Evolutionary conservation across 1,140 invertebrate species (phyloP).

Genomic region (Pseudomyrmex pallidus): DNA sequence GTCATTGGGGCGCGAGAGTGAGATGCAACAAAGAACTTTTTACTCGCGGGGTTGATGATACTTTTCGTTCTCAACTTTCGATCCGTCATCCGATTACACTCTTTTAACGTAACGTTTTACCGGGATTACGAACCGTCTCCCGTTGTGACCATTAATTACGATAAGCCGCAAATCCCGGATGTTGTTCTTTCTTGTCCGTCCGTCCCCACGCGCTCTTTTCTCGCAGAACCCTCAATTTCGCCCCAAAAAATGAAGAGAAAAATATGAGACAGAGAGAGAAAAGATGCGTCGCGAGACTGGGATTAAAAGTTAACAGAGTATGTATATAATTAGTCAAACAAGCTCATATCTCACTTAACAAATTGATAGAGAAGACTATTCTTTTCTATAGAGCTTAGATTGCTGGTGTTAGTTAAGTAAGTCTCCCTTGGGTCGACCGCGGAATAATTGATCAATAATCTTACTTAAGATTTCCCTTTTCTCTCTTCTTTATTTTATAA

Average conservation of each 20-base stretch:
- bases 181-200: neutral
- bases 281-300: neutral
- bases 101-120: neutral
- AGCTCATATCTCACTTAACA: too few relatives aligned
- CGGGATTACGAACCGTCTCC: conserved; percentile 22
- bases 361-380: too few relatives aligned
- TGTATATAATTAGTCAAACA: too few relatives aligned
- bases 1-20: neutral
- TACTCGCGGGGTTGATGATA: neutral
- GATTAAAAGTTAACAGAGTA: too few relatives aligned
- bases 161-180: neutral
- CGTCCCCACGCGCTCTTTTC: neutral
- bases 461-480: too few relatives aligned
- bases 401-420: too few relatives aligned
- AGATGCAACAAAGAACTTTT: conserved; percentile 35
- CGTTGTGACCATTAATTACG: conserved; percentile 29
- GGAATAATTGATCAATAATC: too few relatives aligned
- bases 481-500: too few relatives aligned
- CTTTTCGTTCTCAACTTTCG: conserved; percentile 25
- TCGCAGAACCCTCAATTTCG: neutral
- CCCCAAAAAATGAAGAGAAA: neutral
- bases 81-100: neutral
- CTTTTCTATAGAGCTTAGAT: too few relatives aligned
- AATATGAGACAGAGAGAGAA: neutral
- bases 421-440: too few relatives aligned